A percentile compares a stretch with the other conserved stretches of the same genome.
Conservation (phyloP, 2,113 vertebrate genomes). For the Mustelus asterias region DNA sequence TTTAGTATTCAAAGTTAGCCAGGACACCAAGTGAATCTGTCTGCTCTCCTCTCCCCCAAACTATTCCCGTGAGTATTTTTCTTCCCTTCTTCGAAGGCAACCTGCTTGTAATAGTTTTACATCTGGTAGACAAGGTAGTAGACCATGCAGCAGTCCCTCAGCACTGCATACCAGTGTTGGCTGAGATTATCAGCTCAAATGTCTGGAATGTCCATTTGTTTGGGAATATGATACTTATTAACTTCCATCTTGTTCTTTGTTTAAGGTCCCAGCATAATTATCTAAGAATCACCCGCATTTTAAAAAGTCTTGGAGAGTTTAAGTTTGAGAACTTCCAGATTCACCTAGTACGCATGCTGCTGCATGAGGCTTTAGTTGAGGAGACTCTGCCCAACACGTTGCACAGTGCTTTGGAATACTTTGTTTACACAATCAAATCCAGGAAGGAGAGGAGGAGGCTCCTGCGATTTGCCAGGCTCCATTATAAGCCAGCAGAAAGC, state of each 20-base stretch:
- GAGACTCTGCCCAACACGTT: conserved; percentile 85
- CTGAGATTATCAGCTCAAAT: background rate
- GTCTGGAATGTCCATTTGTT: conserved; percentile 11
- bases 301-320: conserved; percentile 94
- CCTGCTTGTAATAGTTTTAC: background rate
- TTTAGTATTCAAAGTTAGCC: background rate
- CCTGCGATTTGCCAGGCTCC: conserved; percentile 77
- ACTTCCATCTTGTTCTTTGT: conserved; percentile 39
- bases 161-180: background rate
- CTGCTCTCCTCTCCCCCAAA: background rate
- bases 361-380: conserved; percentile 82
- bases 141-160: background rate
- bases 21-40: background rate
- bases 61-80: background rate
- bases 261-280: conserved; percentile 96
- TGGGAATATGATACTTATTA: conserved; percentile 7
- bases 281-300: conserved; percentile 90
- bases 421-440: conserved; percentile 85
- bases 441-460: conserved; percentile 78
- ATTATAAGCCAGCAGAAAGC: conserved; percentile 79
- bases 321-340: conserved; percentile 92
- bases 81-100: background rate
- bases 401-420: conserved; percentile 92
- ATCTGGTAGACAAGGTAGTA: background rate
- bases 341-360: conserved; percentile 81